Evolutionary conservation across 2,888 invertebrate species (phyloP).

Genomic region (Corbicula japonica): DNA sequence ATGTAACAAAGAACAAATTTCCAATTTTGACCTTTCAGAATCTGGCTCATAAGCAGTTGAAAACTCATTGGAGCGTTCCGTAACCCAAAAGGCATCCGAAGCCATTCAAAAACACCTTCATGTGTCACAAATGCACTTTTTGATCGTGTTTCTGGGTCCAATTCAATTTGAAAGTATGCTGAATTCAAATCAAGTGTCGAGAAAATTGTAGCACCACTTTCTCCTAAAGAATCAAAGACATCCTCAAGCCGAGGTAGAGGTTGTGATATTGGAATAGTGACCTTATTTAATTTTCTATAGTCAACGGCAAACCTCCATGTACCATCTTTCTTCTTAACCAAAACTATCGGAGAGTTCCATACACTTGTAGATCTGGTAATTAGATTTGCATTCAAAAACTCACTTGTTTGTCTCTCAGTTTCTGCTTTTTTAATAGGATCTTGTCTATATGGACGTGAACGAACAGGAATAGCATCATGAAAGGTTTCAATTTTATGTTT

Average conservation of each 20-base stretch:
- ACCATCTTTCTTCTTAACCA: not conserved
- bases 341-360: too few relatives aligned
- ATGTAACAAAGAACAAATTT: slow-evolving; percentile 63
- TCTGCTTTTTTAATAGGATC: slow-evolving; percentile 19
- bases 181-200: slow-evolving; percentile 31
- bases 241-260: slow-evolving; percentile 45
- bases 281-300: slow-evolving; percentile 44
- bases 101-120: too few relatives aligned
- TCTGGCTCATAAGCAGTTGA: slow-evolving; percentile 50
- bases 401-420: slow-evolving; percentile 26
- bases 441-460: slow-evolving; percentile 10
- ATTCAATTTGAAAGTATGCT: too few relatives aligned
- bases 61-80: slow-evolving; percentile 61
- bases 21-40: slow-evolving; percentile 61
- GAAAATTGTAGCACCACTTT: slow-evolving; percentile 27
- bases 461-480: slow-evolving; percentile 39
- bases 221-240: slow-evolving; percentile 44
- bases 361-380: not conserved
- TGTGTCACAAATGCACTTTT: too few relatives aligned
- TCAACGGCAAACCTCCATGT: slow-evolving; percentile 51
- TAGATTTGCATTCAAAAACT: slow-evolving; percentile 2
- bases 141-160: too few relatives aligned
- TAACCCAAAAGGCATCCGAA: slow-evolving; percentile 69
- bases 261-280: slow-evolving; percentile 18
- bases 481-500: slow-evolving; percentile 22